Evolutionary conservation across 2,888 invertebrate genomes (phyloP).

Genomic region (Synanthedon tipuliformis): DNA sequence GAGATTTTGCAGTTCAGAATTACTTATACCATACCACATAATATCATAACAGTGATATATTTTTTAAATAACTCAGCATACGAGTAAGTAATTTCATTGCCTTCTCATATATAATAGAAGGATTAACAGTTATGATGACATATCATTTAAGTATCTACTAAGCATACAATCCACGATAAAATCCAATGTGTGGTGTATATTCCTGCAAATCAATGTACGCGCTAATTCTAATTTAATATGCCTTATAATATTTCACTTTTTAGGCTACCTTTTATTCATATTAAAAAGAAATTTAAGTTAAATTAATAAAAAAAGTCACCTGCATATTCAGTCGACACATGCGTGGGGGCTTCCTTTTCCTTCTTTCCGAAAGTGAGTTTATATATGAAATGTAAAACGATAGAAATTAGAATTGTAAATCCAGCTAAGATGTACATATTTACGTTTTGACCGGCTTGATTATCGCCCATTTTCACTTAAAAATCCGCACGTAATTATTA

Average conservation of each 20-base stretch:
- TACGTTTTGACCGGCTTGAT: slow-evolving; percentile 40
- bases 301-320: slow-evolving; percentile 25
- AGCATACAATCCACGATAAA: no score
- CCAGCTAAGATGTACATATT: slow-evolving; percentile 36
- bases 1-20: no score
- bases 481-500: neutral
- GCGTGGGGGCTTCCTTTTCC: slow-evolving; percentile 41
- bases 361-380: slow-evolving; percentile 44
- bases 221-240: neutral
- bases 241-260: neutral
- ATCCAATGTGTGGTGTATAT: no score
- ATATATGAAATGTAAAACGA: slow-evolving; percentile 47
- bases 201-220: no score
- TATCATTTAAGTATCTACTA: no score
- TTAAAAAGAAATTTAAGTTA: neutral
- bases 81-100: no score
- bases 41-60: no score
- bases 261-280: no score
- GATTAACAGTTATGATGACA: no score
- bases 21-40: no score
- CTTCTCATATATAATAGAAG: no score
- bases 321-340: slow-evolving; percentile 46
- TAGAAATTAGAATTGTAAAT: slow-evolving; percentile 39
- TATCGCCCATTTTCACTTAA: slow-evolving; percentile 56
- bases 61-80: no score